Conservation (phyloP, 92 coral and sea anemone species). For the Zoanthus sansibaricus region DNA sequence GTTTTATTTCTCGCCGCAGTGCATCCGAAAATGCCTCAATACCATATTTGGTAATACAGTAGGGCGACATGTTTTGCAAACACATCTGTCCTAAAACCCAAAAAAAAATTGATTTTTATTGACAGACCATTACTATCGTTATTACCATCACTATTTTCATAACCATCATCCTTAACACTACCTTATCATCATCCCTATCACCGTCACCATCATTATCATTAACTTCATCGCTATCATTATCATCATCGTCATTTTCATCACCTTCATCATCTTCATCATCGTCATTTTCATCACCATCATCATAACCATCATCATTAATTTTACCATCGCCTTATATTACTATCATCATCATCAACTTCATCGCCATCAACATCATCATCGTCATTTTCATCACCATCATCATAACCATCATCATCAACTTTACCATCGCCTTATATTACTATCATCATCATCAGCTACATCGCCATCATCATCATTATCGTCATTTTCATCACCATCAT, state of each 20-base stretch:
- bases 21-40: conserved; percentile 74
- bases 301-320: no score
- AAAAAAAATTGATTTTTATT: not conserved
- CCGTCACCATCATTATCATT: not conserved
- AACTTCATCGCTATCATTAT: not conserved
- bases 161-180: not conserved
- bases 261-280: no score
- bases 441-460: not conserved
- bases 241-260: no score
- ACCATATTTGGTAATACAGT: conserved; percentile 64
- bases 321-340: not conserved
- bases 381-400: not conserved
- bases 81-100: conserved; percentile 28
- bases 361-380: no score
- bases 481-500: no score
- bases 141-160: no score
- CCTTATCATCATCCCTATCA: not conserved
- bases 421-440: no score
- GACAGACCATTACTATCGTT: not conserved
- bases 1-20: conserved; percentile 55
- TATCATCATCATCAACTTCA: no score
- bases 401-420: not conserved
- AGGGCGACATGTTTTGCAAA: conserved; percentile 45
- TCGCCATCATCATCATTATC: not conserved
- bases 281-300: no score